Evolutionary conservation across 2,113 vertebrate genomes (phyloP), one percentile per base, ranked within the genome.

Genomic region (Pyrgilauda ruficollis): DNA sequence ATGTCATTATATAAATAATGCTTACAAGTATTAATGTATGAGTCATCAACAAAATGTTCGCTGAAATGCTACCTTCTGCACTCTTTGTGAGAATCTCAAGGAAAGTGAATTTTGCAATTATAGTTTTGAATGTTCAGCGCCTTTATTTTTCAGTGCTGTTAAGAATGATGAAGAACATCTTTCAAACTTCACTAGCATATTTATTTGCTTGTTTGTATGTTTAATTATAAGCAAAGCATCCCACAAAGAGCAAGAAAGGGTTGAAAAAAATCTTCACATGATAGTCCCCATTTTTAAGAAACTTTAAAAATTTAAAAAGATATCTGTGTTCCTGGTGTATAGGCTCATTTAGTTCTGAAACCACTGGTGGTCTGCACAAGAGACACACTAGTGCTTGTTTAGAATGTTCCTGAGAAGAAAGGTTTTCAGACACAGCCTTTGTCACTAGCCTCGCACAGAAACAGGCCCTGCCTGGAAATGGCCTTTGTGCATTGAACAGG

Each of bases 51-150:
- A 78, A 87, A 95, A 59, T 0, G 0, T 63, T 56, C 64, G 24
- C 74, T 72, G 80, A 85, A 87, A 85, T 76, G 49, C 70, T 85
- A 37, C 53, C n/a, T 91, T 73, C 64, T 91, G 77, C 56, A 59
- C 21, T 89, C 30, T 52, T 78, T 1, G 3, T 68, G 84, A 82
- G 91, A 93, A 87, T 56, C 67, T 80, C 41, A 73, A 49, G 41
- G 41, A 76, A 85, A 90, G 9, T 67, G 59, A 85, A 83, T 43
- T 82, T 84, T 44, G 24, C 47, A 86, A 55, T 49, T 92, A 55
- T 23, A 50, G 18, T 74, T 74, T 43, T 6, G 11, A 87, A 80
- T 2, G 2, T 50, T 92, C 67, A 80, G 67, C 28, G 28, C 61
- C 50, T 86, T 88, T 74, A 58, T 88, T 93, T 83, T 87, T 88